These are phyloP conservation scores for Macrocentrus cingulum DNA, from an alignment of 1,140 invertebrate species.

Conservation along the genomic window DNA sequence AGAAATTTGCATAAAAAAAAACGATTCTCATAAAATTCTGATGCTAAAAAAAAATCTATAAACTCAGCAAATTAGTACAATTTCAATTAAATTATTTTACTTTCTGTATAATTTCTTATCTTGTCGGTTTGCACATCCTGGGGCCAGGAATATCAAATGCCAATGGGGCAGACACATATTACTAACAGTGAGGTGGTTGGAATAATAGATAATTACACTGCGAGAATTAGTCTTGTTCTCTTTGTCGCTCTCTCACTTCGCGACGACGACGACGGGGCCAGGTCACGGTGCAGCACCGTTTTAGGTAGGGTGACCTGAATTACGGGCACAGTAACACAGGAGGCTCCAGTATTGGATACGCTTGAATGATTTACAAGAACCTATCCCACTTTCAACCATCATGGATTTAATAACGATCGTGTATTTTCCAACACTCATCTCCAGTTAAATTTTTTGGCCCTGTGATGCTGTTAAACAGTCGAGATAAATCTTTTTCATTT, in stretches of 20 bases:
- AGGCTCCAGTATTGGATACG: slow-evolving; percentile 17
- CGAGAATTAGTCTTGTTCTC: slow-evolving; percentile 24
- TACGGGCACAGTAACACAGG: slow-evolving; percentile 22
- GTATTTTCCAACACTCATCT: not conserved
- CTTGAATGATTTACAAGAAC: slow-evolving; percentile 26
- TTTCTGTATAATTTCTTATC: not conserved
- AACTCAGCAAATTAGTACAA: not conserved
- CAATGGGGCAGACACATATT: not conserved
- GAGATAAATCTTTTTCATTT: too few species aligned
- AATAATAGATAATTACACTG: slow-evolving; percentile 15
- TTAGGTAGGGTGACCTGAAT: slow-evolving; percentile 24
- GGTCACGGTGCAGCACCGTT: slow-evolving; percentile 8
- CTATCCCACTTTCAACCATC: slow-evolving; percentile 1
- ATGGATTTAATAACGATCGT: slow-evolving; percentile 5
- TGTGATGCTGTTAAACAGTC: too few species aligned
- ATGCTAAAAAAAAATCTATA: not conserved
- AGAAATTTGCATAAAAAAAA: too few species aligned
- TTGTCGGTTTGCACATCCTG: not conserved
- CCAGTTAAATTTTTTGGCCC: too few species aligned
- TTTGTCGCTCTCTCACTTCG: slow-evolving; percentile 5
- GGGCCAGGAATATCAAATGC: slow-evolving; percentile 13
- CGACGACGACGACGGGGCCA: slow-evolving; percentile 8
- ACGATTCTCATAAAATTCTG: too few species aligned
- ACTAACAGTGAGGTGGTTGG: slow-evolving; percentile 1
- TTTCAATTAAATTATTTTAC: not conserved